Evolutionary conservation across 2,888 invertebrate genomes (phyloP).

Genomic region (Mesopsocus fuscifrons): DNA sequence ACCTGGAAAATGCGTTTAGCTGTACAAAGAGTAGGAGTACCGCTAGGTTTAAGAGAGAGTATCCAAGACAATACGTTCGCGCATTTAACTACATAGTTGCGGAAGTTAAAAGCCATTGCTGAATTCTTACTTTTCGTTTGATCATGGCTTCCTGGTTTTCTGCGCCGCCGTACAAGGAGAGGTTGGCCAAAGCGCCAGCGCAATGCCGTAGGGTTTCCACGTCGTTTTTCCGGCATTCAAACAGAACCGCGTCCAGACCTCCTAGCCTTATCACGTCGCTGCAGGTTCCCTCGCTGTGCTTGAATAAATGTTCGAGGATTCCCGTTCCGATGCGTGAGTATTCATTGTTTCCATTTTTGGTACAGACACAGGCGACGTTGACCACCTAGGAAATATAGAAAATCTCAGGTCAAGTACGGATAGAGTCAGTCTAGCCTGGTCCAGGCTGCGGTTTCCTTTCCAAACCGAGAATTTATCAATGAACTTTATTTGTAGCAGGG

Average conservation of each 20-base stretch:
- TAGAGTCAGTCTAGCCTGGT: too few species aligned
- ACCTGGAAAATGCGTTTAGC: too few species aligned
- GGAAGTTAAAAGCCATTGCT: too few species aligned
- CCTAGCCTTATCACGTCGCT: conserved; percentile 81
- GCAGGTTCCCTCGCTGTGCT: conserved; percentile 91
- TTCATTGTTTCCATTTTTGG: conserved; percentile 50
- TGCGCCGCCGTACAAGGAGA: conserved; percentile 89
- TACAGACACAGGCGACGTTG: conserved; percentile 72
- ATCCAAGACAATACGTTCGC: too few species aligned
- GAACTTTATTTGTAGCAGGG: too few species aligned
- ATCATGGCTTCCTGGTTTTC: conserved; percentile 98
- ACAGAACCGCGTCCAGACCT: conserved; percentile 84
- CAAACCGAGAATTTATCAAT: too few species aligned
- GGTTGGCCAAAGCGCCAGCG: conserved; percentile 88
- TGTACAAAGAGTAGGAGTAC: too few species aligned
- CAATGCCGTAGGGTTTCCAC: conserved; percentile 86
- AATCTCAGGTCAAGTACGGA: too few species aligned
- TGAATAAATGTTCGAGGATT: conserved; percentile 82
- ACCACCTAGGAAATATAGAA: conserved; percentile 35
- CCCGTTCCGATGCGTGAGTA: conserved; percentile 76
- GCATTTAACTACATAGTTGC: too few species aligned
- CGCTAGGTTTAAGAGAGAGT: too few species aligned
- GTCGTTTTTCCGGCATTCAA: conserved; percentile 85
- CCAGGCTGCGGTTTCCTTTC: too few species aligned
- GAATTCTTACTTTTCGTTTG: conserved; percentile 50